phyloP scores from a whole-genome alignment of 2,113 vertebrate species.

The Cyanistes caeruleus region DNA sequence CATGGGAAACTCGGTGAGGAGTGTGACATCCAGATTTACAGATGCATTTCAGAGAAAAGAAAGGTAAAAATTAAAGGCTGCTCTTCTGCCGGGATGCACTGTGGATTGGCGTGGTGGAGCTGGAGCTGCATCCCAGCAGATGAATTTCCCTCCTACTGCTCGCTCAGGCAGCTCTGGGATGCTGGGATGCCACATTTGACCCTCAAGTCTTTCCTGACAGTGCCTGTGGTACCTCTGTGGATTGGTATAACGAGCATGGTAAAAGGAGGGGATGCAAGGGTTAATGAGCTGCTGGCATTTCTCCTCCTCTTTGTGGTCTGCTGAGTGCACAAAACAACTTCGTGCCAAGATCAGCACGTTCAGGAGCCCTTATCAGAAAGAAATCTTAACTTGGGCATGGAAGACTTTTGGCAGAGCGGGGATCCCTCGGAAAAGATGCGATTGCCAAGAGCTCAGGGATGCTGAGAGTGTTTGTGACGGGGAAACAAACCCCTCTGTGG shows the following conservation, averaged over 20 bases:
- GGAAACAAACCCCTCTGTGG: not conserved
- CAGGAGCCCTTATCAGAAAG: not conserved
- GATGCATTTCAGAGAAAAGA: not conserved
- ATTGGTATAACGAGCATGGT: not conserved
- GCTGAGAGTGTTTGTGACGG: not conserved
- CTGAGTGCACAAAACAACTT: not conserved
- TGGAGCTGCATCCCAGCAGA: not conserved
- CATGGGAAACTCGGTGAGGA: not conserved
- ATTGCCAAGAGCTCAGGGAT: not conserved
- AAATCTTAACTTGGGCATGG: not conserved
- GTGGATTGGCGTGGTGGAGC: not conserved
- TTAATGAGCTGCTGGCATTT: conserved; percentile 17
- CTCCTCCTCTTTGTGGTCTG: not conserved
- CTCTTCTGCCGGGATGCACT: not conserved
- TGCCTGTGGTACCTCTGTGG: not conserved
- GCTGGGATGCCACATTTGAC: not conserved
- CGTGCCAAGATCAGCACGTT: not conserved
- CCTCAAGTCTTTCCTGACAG: not conserved
- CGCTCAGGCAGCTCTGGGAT: not conserved
- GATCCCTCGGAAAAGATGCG: not conserved
- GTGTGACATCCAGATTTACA: not conserved
- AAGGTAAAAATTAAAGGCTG: not conserved
- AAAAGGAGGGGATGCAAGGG: not conserved
- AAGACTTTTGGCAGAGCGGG: not conserved
- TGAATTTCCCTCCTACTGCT: not conserved